Percentiles rank a stretch among this genome's conserved stretches.
phyloP scores from a whole-genome alignment of 2,113 vertebrate genomes.

The Prunella fulvescens region DNA sequence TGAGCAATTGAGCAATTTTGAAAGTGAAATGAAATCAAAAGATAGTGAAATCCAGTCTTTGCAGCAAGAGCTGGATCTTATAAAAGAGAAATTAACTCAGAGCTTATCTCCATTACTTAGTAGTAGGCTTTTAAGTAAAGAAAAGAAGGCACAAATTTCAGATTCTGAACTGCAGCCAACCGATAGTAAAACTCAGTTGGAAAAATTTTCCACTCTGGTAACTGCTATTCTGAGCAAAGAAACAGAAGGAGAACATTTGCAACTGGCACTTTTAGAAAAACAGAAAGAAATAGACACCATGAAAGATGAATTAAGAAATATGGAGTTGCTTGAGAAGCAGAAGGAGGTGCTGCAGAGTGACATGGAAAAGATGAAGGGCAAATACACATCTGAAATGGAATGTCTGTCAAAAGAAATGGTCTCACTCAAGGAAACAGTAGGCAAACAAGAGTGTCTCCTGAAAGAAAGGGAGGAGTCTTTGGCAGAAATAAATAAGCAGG shows the following conservation, averaged over 20 bases:
- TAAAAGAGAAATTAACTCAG: conserved; percentile 74
- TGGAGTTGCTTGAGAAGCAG: conserved; percentile 16
- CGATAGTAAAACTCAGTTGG: conserved; percentile 68
- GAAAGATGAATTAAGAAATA: background rate
- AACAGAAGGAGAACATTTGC: conserved; percentile 55
- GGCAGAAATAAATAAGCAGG: conserved; percentile 40
- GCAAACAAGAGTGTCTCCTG: conserved; percentile 41
- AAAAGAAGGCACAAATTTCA: conserved; percentile 56
- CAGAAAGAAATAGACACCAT: conserved; percentile 65
- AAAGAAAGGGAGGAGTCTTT: conserved; percentile 50
- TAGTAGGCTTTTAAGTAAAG: conserved; percentile 70
- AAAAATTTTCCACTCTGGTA: conserved; percentile 68
- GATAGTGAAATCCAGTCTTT: conserved; percentile 77
- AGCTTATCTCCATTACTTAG: conserved; percentile 64
- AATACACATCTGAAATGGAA: conserved; percentile 45
- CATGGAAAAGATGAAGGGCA: conserved; percentile 41
- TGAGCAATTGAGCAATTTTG: conserved; percentile 72
- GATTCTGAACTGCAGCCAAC: conserved; percentile 29
- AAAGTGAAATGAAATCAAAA: conserved; percentile 76
- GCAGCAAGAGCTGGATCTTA: conserved; percentile 76
- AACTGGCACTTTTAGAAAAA: conserved; percentile 64
- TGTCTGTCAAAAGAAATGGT: conserved; percentile 56
- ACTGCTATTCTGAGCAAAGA: conserved; percentile 73
- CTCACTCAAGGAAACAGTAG: background rate
- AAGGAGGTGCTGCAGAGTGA: conserved; percentile 28